Evolutionary conservation across 2,797 vertebrate species (phyloP).

Genomic region (Falco concolor): DNA sequence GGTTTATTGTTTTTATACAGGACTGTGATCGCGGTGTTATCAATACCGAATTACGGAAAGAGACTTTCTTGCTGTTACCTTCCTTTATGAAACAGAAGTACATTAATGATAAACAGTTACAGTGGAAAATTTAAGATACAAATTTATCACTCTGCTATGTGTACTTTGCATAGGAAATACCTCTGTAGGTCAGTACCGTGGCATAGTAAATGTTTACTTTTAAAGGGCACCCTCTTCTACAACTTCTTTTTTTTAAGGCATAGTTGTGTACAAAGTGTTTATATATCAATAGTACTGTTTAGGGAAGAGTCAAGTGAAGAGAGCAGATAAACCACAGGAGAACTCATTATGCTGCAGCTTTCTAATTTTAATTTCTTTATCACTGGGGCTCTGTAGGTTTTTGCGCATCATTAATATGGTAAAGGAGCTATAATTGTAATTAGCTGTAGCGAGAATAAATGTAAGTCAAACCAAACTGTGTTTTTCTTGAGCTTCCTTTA

Average conservation of each 20-base stretch:
- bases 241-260: background rate
- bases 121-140: background rate
- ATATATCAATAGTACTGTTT: background rate
- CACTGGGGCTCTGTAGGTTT: background rate
- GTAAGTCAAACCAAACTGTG: background rate
- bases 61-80: background rate
- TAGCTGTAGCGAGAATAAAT: background rate
- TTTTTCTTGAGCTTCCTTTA: background rate
- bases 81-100: background rate
- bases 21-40: background rate
- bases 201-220: slow-evolving; percentile 7
- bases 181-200: background rate
- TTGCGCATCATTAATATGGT: background rate
- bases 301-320: background rate
- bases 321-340: background rate
- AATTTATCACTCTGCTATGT: background rate
- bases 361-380: background rate
- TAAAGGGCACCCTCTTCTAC: background rate
- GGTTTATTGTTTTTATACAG: background rate
- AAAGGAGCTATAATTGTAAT: background rate
- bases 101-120: background rate
- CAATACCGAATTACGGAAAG: background rate
- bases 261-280: background rate
- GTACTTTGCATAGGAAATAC: background rate
- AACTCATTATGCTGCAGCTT: background rate